Percentiles rank a stretch among this genome's conserved stretches.
Evolutionary conservation across 2,797 vertebrate genomes (phyloP).

Genomic region (Ciconia nigra): DNA sequence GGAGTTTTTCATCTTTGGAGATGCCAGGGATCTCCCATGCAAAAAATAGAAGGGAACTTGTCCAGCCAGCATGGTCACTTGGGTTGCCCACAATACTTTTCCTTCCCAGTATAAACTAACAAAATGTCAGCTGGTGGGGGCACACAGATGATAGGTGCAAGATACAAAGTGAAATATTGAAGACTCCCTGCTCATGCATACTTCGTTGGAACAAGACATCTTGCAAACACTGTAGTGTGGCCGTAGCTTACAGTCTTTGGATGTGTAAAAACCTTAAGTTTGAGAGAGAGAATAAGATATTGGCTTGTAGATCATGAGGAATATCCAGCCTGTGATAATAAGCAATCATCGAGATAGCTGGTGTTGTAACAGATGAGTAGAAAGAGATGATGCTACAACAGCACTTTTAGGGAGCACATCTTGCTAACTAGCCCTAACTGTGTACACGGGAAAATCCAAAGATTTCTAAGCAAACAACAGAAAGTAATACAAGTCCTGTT

Average conservation of each 20-base stretch:
- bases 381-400: neutral
- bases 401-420: neutral
- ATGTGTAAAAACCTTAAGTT: neutral
- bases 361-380: neutral
- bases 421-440: neutral
- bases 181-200: rapidly evolving
- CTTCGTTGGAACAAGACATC: neutral
- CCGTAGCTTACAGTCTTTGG: neutral
- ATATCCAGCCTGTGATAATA: neutral
- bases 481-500: neutral
- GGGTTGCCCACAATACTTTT: neutral
- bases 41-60: neutral
- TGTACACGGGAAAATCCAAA: neutral
- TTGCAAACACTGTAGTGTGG: neutral
- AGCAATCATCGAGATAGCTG: neutral
- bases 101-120: neutral
- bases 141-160: neutral
- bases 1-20: neutral
- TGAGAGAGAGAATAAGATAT: neutral
- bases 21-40: neutral
- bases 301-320: neutral
- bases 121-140: neutral
- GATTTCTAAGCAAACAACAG: neutral
- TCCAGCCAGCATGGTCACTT: neutral
- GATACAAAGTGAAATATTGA: neutral